Base-by-base conservation (phyloP, 2,797 vertebrate genomes). In the Gallirallus australis region DNA sequence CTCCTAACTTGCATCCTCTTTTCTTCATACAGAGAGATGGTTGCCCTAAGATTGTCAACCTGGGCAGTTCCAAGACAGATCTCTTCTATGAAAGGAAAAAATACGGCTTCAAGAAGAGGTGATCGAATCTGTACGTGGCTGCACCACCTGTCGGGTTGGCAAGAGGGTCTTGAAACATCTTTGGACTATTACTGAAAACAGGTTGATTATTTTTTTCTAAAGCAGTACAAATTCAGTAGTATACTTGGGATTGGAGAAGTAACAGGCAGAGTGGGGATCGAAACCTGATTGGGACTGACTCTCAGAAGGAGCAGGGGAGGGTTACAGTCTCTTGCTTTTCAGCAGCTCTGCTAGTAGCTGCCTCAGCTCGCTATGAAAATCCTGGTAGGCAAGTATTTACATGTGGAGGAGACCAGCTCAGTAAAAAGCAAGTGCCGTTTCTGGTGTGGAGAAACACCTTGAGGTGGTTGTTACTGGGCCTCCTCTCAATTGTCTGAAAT, bases 41-140 rank as follows among this genome's bases (percentile, higher is more conserved):
- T 66, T 99, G 99, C 95, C 99, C 99, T 5, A 99, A 99, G 98
- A 99, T 99, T 1, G 99, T 99, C 90, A 99, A 99, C 96, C 97
- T 99, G 97, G 99, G 99, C 70, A 99, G 99, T 97, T 99, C 99
- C 30, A 99, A 99, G 98, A 99, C 99, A 72, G 99, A 99, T 97
- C 98, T 99, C 96, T 99, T 99, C 96, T 99, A 99, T 17, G 99
- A 99, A 97, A 98, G 99, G 90, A 99, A 99, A 97, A 99, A 99
- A 95, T 99, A 99, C 0, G 99, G 99, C 86, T 99, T 99, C 95
- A 99, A 99, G 98, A 99, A 99, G 98, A 99, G 99, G 99, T 99
- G 99, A 99, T 98, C 60, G 65, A 75, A 28, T 60, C 84, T 0
- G 2, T 79, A 45, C 1, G 0, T 54, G 86, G 86, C 89, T 87